Evolutionary conservation across 2,113 vertebrate genomes (phyloP).

Genomic region (Labeo rohita): DNA sequence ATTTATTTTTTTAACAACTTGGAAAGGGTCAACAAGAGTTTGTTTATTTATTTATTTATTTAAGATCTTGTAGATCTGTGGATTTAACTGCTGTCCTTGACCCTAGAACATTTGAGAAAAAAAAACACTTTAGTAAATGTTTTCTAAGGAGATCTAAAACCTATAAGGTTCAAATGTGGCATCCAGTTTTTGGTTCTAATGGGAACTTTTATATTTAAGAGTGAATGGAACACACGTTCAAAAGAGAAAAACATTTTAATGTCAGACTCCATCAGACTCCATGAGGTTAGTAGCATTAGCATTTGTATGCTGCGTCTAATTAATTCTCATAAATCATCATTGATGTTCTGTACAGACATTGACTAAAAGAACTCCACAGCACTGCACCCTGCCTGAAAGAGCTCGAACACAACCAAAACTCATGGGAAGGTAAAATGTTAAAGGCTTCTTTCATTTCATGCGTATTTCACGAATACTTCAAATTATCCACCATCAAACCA

Average conservation of each 20-base stretch:
- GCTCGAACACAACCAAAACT: neutral
- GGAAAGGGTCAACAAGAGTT: too few species aligned
- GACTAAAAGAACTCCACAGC: neutral
- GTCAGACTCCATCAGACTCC: conserved; percentile 1
- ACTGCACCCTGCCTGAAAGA: neutral
- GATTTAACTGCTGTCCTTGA: neutral
- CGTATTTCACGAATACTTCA: neutral
- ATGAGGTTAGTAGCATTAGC: conserved; percentile 29
- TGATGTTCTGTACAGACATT: conserved; percentile 6
- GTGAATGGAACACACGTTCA: neutral
- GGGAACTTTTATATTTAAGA: neutral
- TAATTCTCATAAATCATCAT: conserved; percentile 33
- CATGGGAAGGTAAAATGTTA: neutral
- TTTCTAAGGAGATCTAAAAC: neutral
- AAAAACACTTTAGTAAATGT: neutral
- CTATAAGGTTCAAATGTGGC: neutral
- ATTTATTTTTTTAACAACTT: too few species aligned
- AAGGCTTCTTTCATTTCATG: conserved; percentile 16
- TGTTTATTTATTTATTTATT: neutral
- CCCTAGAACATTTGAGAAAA: neutral
- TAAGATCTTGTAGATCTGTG: too few species aligned
- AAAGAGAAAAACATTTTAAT: neutral
- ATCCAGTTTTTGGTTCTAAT: neutral
- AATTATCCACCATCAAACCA: neutral
- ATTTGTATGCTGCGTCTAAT: conserved; percentile 22